phyloP scores from a whole-genome alignment of 2,797 vertebrate genomes.

The Picus viridis region DNA sequence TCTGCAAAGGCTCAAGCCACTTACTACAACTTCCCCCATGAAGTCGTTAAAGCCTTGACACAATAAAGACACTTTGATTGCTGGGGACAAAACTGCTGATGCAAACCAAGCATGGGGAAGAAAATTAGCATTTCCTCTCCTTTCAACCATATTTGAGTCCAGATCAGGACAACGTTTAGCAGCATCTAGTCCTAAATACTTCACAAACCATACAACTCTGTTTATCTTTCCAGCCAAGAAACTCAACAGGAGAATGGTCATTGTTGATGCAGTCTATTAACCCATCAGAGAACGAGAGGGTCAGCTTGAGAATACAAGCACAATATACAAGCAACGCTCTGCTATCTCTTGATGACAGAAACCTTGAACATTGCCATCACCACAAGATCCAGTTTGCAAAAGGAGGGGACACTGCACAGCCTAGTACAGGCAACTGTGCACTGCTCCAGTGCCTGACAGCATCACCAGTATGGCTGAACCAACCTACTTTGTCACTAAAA shows the following conservation, averaged over 20 bases:
- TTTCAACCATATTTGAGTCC: neutral
- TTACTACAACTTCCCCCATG: neutral
- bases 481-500: neutral
- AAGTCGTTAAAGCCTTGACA: constrained; percentile 24
- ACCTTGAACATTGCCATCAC: neutral
- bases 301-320: neutral
- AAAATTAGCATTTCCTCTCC: neutral
- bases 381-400: neutral
- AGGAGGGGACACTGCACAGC: neutral
- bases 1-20: constrained; percentile 43
- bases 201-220: neutral
- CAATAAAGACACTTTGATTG: neutral
- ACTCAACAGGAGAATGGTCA: neutral
- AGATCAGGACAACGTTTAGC: neutral
- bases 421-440: neutral
- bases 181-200: neutral
- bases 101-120: neutral
- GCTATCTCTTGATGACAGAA: neutral
- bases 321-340: neutral
- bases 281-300: neutral
- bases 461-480: neutral
- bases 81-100: constrained; percentile 14
- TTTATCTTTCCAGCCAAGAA: neutral
- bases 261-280: neutral
- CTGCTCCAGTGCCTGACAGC: neutral